phyloP scores from a whole-genome alignment of 2,797 vertebrate genomes.

The Buceros bicornis region DNA sequence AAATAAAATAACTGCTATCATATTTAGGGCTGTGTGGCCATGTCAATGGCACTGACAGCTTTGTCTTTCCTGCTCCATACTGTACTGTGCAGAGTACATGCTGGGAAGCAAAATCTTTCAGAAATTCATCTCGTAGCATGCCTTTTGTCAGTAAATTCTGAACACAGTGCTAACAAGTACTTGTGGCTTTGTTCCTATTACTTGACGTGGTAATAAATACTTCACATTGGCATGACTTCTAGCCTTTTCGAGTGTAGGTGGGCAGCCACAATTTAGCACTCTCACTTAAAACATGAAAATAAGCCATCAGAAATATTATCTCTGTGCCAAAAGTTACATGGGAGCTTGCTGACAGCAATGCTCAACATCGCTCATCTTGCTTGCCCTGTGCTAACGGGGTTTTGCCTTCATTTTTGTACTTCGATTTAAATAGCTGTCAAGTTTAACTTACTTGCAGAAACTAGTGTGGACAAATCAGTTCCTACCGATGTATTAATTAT shows the following conservation, averaged over 20 bases:
- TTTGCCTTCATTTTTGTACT: neutral
- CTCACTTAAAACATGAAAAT: constrained; percentile 6
- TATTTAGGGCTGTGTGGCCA: neutral
- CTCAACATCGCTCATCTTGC: neutral
- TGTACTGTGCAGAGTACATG: neutral
- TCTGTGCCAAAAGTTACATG: neutral
- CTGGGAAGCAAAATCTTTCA: neutral
- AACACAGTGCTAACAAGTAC: neutral
- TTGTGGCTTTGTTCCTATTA: neutral
- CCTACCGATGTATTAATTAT: neutral
- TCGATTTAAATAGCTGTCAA: neutral
- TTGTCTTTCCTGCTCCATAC: neutral
- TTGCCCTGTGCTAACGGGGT: neutral
- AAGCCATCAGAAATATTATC: neutral
- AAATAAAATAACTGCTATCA: neutral
- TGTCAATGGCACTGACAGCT: neutral
- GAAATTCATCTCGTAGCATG: neutral
- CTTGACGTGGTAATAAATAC: neutral
- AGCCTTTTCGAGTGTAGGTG: neutral
- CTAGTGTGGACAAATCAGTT: neutral
- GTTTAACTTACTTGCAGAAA: neutral
- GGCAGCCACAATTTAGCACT: neutral
- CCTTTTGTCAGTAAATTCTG: neutral
- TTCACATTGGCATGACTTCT: neutral
- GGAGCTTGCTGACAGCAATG: neutral